Evolutionary conservation across 2,888 invertebrate species (phyloP), one percentile per base, ranked within the genome.

Genomic region (Antitype chi): DNA sequence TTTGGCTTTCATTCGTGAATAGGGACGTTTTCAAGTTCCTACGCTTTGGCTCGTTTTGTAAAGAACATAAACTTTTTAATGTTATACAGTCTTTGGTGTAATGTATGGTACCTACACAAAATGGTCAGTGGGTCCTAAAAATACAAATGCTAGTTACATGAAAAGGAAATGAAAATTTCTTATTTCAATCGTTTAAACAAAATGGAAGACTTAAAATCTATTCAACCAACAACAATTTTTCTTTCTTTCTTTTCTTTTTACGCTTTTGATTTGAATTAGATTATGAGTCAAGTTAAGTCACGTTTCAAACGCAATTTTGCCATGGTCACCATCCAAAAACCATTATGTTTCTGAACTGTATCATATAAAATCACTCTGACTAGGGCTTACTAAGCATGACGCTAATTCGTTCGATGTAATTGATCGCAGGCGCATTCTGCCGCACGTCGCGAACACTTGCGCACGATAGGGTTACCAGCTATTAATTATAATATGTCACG

Each of bases 381-480:
- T 85, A 78, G 86, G 83, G 86, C 70, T 73, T 60, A 74, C 78
- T 63, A 84, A 74, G 78, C 66, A 66, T 83, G 85, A 85, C 83
- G 71, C 73, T 85, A 88, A 89, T 88, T 82, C 81, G 70, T 81
- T 77, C 53, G 75, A 73, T 77, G 69, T 89, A 89, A 89, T 89
- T 89, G 88, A 89, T 89, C 86, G 84, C 83, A 43, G 20, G 74
- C 86, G 84, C 88, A 88, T 86, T 88, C 85, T 77, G 20, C 70
- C 78, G 72, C 89, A 88, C 89, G 88, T 81, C 70, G 81, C 79
- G 78, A 73, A 69, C 87, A 88, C 84, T 88, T 88, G 85, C 79
- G 70, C 76, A 59, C 32, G 79, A 70, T 77, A 85, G 89, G 89
- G 89, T 87, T 81, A 55, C 52, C n/a, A 74, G 70, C 85, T 55